These are phyloP conservation scores for Drosophila barbarae DNA, from an alignment of 2,888 invertebrate genomes.

Conservation along the genomic window DNA sequence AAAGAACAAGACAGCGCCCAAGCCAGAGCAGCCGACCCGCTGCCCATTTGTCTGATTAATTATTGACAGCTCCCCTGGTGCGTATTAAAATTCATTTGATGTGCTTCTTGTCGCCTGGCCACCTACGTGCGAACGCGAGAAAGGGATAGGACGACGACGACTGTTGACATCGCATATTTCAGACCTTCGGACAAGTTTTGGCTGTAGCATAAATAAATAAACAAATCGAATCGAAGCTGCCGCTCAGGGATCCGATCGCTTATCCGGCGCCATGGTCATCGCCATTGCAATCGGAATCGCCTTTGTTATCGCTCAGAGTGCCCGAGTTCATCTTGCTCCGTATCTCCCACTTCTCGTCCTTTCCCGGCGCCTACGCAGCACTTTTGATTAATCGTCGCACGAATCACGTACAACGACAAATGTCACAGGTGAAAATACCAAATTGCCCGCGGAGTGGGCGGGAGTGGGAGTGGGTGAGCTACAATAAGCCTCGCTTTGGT, in stretches of 20 bases:
- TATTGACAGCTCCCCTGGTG: conserved; percentile 58
- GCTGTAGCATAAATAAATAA: conserved; percentile 65
- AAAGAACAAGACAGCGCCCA: conserved; percentile 9
- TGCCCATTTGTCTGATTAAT: conserved; percentile 61
- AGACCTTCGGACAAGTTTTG: conserved; percentile 56
- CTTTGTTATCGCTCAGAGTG: conserved; percentile 50
- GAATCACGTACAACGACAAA: conserved; percentile 66
- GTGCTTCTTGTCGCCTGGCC: conserved; percentile 65
- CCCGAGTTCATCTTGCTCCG: conserved; percentile 23
- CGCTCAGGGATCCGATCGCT: conserved; percentile 23
- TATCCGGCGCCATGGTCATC: conserved; percentile 17
- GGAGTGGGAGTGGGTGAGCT: not conserved
- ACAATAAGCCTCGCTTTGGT: conserved; percentile 8
- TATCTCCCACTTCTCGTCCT: conserved; percentile 20
- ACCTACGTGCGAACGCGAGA: not conserved
- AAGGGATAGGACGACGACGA: not conserved
- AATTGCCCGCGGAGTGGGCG: conserved; percentile 11
- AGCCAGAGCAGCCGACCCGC: conserved; percentile 17
- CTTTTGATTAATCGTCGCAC: conserved; percentile 65
- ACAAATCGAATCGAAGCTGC: conserved; percentile 45
- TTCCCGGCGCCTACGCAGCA: conserved; percentile 48
- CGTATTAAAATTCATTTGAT: conserved; percentile 68
- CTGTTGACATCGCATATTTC: conserved; percentile 49
- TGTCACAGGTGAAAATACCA: conserved; percentile 63
- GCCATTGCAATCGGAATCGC: conserved; percentile 26